Conservation (phyloP, 2,797 vertebrate species). For the Gymnothorax reevesii region DNA sequence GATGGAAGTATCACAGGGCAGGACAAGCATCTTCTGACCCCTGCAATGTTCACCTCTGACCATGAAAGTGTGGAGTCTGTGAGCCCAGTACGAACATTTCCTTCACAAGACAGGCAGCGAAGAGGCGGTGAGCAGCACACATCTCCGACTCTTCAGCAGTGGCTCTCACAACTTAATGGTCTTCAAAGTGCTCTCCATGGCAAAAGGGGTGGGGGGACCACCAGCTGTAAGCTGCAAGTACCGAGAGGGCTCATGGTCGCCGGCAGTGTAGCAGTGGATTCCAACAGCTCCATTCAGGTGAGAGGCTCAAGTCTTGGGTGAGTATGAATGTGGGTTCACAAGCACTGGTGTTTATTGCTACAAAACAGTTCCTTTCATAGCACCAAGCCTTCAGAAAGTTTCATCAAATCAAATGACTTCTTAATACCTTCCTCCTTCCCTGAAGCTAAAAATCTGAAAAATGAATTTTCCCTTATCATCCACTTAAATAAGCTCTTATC, state of each 20-base stretch:
- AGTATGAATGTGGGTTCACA: neutral
- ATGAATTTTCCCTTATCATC: neutral
- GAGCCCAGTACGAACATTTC: neutral
- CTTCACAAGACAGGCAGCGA: neutral
- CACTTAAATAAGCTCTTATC: neutral
- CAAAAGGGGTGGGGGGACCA: too few relatives aligned
- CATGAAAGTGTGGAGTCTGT: neutral
- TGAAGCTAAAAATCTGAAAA: neutral
- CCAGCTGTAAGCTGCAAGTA: neutral
- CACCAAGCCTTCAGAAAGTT: neutral
- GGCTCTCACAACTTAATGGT: neutral
- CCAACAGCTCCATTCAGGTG: neutral
- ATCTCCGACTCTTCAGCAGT: neutral
- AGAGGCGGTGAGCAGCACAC: neutral
- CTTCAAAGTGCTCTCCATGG: neutral
- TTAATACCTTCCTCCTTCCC: neutral
- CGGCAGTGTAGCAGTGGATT: neutral
- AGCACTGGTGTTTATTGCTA: neutral
- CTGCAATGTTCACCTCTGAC: too few relatives aligned
- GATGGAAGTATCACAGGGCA: too few relatives aligned
- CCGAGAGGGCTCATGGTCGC: neutral
- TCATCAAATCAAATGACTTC: neutral
- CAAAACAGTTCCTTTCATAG: neutral
- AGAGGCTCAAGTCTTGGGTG: neutral
- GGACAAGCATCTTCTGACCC: too few relatives aligned